These are phyloP conservation scores for Limnothrissa miodon DNA, from an alignment of 2,113 vertebrate genomes.

Conservation along the genomic window DNA sequence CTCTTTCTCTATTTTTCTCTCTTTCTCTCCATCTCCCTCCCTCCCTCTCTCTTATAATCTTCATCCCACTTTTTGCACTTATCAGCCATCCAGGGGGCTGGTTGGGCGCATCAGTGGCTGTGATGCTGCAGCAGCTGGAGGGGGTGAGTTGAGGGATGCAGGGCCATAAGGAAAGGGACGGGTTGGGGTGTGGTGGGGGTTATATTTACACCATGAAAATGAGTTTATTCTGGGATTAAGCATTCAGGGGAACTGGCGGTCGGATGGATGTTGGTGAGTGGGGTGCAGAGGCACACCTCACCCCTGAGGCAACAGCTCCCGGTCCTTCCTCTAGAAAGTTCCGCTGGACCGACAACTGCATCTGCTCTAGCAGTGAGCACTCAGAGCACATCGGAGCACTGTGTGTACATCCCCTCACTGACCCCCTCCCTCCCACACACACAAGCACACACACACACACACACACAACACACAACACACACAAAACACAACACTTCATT, in stretches of 20 bases:
- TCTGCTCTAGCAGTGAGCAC: background rate
- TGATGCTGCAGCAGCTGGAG: background rate
- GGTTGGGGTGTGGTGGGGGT: background rate
- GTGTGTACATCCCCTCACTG: background rate
- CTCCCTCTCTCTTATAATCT: background rate
- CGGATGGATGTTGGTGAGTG: background rate
- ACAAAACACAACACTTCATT: background rate
- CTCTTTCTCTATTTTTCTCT: background rate
- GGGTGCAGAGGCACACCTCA: background rate
- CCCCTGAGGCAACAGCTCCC: background rate
- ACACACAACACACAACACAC: no score
- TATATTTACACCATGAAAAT: background rate
- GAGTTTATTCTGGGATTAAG: conserved; percentile 6
- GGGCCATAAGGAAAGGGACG: background rate
- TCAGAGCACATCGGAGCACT: background rate
- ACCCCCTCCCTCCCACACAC: background rate
- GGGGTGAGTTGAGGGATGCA: background rate
- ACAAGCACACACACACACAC: no score
- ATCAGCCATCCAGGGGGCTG: background rate
- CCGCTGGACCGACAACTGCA: background rate
- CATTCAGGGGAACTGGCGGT: background rate
- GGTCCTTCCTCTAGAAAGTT: background rate
- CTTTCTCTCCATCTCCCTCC: background rate
- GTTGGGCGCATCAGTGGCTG: background rate
- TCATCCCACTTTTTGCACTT: conserved; percentile 7